These are phyloP conservation scores for Opisthocomus hoazin DNA, from an alignment of 2,113 vertebrate genomes.

Conservation along the genomic window DNA sequence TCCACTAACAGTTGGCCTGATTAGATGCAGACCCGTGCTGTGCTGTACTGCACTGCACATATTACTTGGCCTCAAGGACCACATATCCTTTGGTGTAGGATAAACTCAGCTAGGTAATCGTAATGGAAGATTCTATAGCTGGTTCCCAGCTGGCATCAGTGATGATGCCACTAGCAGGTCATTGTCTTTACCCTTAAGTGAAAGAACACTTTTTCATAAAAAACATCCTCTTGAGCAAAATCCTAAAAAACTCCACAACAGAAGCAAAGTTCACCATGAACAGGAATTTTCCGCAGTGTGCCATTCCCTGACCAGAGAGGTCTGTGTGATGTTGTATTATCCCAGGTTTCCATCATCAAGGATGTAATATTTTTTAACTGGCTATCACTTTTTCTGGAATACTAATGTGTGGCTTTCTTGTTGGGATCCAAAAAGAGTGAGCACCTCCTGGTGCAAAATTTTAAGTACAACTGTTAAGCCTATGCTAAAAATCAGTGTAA, in stretches of 20 bases:
- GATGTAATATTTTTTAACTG: neutral
- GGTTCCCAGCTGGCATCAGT: neutral
- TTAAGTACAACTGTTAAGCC: neutral
- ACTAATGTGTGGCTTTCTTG: neutral
- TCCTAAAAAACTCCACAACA: neutral
- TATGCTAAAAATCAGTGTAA: neutral
- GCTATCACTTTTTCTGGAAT: neutral
- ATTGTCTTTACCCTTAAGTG: neutral
- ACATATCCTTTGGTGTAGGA: neutral
- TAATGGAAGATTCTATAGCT: neutral
- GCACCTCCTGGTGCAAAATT: neutral
- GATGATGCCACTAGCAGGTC: neutral
- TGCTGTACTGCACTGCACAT: too few species aligned
- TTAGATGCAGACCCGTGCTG: neutral
- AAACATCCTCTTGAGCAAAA: neutral
- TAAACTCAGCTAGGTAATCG: neutral
- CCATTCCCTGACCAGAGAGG: neutral
- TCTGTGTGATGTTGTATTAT: neutral
- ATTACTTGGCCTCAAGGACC: too few species aligned
- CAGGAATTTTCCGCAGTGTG: rapidly evolving
- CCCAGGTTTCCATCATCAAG: neutral
- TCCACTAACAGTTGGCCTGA: neutral
- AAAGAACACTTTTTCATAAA: neutral
- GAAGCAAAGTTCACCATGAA: neutral
- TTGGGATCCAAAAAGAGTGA: neutral